phyloP scores from a whole-genome alignment of 2,888 invertebrate species.

The Agonum fuliginosum region DNA sequence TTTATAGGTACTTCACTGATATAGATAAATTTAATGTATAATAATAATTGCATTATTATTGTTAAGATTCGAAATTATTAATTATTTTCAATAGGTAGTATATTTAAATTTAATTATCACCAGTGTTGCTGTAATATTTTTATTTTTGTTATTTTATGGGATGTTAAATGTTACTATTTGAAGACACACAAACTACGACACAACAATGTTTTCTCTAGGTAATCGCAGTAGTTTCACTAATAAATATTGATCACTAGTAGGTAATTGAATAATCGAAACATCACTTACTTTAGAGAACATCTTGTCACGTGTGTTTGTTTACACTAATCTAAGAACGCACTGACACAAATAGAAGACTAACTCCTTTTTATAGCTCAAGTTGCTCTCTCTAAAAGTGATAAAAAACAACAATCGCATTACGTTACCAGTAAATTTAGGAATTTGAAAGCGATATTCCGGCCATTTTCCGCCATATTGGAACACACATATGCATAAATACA shows the following conservation, averaged over 20 bases:
- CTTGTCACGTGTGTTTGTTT: constrained; percentile 11
- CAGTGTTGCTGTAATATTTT: too few relatives aligned
- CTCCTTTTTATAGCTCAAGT: constrained; percentile 42
- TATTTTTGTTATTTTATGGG: too few relatives aligned
- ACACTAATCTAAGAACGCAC: constrained; percentile 26
- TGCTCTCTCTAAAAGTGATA: constrained; percentile 12
- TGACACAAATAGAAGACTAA: constrained; percentile 39
- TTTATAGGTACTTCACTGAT: too few relatives aligned
- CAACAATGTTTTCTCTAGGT: not conserved
- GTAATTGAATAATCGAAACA: not conserved
- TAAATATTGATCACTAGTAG: constrained; percentile 2
- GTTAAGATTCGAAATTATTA: too few relatives aligned
- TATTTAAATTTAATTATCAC: too few relatives aligned
- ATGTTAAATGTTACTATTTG: too few relatives aligned
- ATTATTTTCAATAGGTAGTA: too few relatives aligned
- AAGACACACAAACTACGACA: not conserved
- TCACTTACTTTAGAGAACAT: constrained; percentile 51
- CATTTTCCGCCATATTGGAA: constrained; percentile 49
- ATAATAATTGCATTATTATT: too few relatives aligned
- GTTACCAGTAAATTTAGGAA: constrained; percentile 47
- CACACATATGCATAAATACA: constrained; percentile 26
- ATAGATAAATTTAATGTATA: too few relatives aligned
- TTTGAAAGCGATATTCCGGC: constrained; percentile 57
- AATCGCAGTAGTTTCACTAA: constrained; percentile 1
- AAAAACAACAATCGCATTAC: constrained; percentile 46